Evolutionary conservation across 2,888 invertebrate genomes (phyloP), one percentile per base, ranked within the genome.

Genomic region (Listrodromus nycthemerus): DNA sequence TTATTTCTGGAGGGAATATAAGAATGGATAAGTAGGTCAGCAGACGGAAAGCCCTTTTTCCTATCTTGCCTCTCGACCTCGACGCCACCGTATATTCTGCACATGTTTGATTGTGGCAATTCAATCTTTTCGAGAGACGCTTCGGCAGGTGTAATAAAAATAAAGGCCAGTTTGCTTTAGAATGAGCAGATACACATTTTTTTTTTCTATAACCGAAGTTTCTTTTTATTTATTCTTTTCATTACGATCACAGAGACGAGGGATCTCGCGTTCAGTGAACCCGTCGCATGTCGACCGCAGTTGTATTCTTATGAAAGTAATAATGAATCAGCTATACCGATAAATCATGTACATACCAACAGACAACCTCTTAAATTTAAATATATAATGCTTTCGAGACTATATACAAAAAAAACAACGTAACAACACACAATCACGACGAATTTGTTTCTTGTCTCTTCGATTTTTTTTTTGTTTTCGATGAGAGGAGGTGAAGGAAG

Each of bases 301-400:
- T 80, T 66, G 77, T 70, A 65, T 75, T 78, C 70, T 74, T 82
- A 82, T 84, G 84, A 83, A 85, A 85, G 78, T 85, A 83, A 87
- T 86, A 85, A 85, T 86, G 86, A 86, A 86, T 87, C 85, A 86
- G 84, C 77, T 86, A 86, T 85, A 85, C 85, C 73, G 80, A 90
- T 90, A 90, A 90, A 89, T 90, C 89, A 88, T 89, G 86, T 88
- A 89, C 88, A 87, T 89, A 88, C 89, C 87, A 90, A 91, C 90
- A 90, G 90, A 90, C 89, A 90, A 91, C 89, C 90, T 86, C 86
- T 89, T 88, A 89, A 87, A 89, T 86, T 88, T 86, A 87, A 87
- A 88, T 89, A 89, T 89, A 89, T 88, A 87, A 87, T 87, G 86
- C 80, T 87, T 85, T 87, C 87, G 86, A 83, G 82, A 81, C 82